Evolutionary conservation across 2,113 vertebrate species (phyloP), one percentile per base, ranked within the genome.

Genomic region (Petroica traversi): DNA sequence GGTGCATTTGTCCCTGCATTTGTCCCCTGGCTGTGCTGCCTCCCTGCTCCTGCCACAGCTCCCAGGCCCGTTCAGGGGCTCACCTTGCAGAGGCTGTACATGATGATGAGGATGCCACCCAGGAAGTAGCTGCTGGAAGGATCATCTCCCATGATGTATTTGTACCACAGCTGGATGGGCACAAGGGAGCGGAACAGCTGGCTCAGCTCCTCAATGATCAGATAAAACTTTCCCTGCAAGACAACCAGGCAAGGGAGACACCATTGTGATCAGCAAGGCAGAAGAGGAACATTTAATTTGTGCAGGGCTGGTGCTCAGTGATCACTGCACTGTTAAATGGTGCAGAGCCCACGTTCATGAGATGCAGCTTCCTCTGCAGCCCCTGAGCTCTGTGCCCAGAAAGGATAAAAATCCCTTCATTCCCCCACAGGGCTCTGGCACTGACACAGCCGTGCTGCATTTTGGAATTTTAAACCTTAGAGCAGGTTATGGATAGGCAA

Each of bases 91-190:
- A 99, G 98, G 89, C 99, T 99, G 95, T 99, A 99, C 88, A 99
- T 98, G 63, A 99, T 98, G 85, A 99, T 99, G 19, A 99, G 98
- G 40, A 98, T 96, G 1, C 99, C 99, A 18, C 99, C 99, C 33
- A 99, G 98, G 97, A 99, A 98, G 97, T 99, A 99, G 96, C 99
- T 99, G 97, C 97, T 98, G 69, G 99, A 99, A 4, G 99, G 98
- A 79, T 99, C 99, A 3, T 99, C 99, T 12, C 99, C 99, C 98
- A 99, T 99, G 97, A 99, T 99, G 98, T 99, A 99, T 85, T 99
- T 99, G 92, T 99, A 99, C 99, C 99, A 99, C 76, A 99, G 97
- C 98, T 99, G 99, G 98, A 99, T 99, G 94, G 99, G 99, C 31
- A 99, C 98, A 20, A 99, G 98, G 1, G 99, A 99, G 25, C 99